phyloP scores from a whole-genome alignment of 2,113 vertebrate genomes.

The Thamnaconus septentrionalis region DNA sequence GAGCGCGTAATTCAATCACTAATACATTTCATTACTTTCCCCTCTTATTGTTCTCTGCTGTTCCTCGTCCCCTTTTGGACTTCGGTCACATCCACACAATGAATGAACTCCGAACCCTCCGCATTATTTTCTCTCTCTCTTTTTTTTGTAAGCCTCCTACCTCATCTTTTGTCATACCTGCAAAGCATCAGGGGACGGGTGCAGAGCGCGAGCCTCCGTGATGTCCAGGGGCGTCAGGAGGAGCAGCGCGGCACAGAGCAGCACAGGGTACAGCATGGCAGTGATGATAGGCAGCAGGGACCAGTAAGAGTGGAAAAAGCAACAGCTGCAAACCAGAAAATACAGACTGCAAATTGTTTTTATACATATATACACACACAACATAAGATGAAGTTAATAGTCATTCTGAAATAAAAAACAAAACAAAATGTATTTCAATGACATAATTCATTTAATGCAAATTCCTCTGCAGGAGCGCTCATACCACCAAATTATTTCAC shows the following conservation, averaged over 20 bases:
- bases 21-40: conserved; percentile 59
- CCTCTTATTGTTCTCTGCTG: conserved; percentile 21
- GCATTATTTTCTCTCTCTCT: conserved; percentile 6
- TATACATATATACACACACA: neutral
- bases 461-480: too few species aligned
- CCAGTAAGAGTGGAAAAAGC: conserved; percentile 21
- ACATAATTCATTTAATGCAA: too few species aligned
- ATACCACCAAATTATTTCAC: too few species aligned
- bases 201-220: conserved; percentile 71
- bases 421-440: too few species aligned
- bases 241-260: conserved; percentile 70
- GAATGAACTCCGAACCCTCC: conserved; percentile 19
- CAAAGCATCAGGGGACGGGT: conserved; percentile 66
- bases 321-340: conserved; percentile 18
- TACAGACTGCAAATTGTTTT: neutral
- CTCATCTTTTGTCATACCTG: conserved; percentile 61
- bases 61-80: conserved; percentile 5
- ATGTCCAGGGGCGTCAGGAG: conserved; percentile 68
- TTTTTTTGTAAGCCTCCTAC: neutral
- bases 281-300: conserved; percentile 18
- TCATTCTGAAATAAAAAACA: too few species aligned
- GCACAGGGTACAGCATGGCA: conserved; percentile 73
- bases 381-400: too few species aligned
- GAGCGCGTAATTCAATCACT: conserved; percentile 55
- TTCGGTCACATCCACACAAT: neutral